Conservation (phyloP, 2,113 vertebrate species). For the Sphaerodactylus townsendi region DNA sequence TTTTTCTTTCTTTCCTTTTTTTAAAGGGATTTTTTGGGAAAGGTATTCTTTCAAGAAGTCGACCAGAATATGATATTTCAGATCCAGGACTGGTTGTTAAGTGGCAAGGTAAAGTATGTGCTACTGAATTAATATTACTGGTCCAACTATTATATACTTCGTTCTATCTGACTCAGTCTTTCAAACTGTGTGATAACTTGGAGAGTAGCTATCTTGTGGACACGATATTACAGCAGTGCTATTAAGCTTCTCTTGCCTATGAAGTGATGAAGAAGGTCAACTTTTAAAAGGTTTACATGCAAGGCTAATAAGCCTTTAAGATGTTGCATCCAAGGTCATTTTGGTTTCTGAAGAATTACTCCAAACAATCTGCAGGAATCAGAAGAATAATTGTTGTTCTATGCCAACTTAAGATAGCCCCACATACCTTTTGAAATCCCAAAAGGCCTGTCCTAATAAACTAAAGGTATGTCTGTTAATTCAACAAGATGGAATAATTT, state of each 20-base stretch:
- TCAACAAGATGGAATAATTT: too few relatives aligned
- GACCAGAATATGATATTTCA: constrained; percentile 83
- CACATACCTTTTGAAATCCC: too few relatives aligned
- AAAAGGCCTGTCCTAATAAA: too few relatives aligned
- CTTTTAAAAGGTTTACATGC: background rate
- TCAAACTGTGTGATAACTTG: background rate
- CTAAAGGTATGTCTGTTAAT: too few relatives aligned
- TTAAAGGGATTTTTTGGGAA: constrained; percentile 93
- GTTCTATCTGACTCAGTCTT: too few relatives aligned
- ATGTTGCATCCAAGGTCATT: too few relatives aligned
- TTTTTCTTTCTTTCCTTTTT: background rate
- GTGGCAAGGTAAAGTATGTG: constrained; percentile 81
- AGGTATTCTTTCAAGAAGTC: constrained; percentile 89
- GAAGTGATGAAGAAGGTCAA: background rate
- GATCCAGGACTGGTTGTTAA: constrained; percentile 68
- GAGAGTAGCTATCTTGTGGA: background rate
- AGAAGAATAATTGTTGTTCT: too few relatives aligned
- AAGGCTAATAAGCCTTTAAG: background rate
- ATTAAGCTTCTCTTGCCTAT: background rate
- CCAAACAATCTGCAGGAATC: too few relatives aligned
- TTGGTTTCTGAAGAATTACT: too few relatives aligned
- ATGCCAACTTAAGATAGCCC: too few relatives aligned
- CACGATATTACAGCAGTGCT: background rate
- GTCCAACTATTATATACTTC: background rate
- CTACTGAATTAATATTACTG: too few relatives aligned